Conservation (phyloP, 2,888 invertebrate species). For the Patella depressa region DNA sequence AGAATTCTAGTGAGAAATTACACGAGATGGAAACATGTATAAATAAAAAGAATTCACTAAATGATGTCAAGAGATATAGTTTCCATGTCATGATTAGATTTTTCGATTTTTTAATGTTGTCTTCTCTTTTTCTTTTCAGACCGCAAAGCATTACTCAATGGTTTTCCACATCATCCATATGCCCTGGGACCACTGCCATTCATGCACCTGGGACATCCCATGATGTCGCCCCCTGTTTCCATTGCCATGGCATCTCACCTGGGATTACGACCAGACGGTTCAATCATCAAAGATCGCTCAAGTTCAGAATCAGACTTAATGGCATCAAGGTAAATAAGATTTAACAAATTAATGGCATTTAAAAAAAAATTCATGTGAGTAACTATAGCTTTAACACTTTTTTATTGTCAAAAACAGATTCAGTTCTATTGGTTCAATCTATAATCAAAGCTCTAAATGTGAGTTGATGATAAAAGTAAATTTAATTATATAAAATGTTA, state of each 20-base stretch:
- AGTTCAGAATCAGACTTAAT: constrained; percentile 49
- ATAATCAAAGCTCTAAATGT: no score
- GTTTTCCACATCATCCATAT: constrained; percentile 66
- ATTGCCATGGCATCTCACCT: constrained; percentile 65
- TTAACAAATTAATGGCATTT: no score
- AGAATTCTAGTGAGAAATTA: no score
- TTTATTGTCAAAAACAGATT: no score
- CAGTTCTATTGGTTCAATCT: no score
- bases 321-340: constrained; percentile 30
- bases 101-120: constrained; percentile 9
- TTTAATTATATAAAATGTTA: no score
- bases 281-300: constrained; percentile 50
- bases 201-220: constrained; percentile 63
- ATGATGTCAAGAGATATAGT: neutral
- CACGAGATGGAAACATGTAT: no score
- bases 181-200: constrained; percentile 62
- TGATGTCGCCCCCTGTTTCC: constrained; percentile 61
- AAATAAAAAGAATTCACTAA: no score
- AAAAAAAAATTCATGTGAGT: no score
- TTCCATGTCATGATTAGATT: neutral
- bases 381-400: no score
- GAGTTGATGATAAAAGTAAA: no score
- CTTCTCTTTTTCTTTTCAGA: constrained; percentile 36
- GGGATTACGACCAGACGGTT: constrained; percentile 56
- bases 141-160: constrained; percentile 64